Conservation (phyloP, 2,888 invertebrate species). For the Torymus texanus region DNA sequence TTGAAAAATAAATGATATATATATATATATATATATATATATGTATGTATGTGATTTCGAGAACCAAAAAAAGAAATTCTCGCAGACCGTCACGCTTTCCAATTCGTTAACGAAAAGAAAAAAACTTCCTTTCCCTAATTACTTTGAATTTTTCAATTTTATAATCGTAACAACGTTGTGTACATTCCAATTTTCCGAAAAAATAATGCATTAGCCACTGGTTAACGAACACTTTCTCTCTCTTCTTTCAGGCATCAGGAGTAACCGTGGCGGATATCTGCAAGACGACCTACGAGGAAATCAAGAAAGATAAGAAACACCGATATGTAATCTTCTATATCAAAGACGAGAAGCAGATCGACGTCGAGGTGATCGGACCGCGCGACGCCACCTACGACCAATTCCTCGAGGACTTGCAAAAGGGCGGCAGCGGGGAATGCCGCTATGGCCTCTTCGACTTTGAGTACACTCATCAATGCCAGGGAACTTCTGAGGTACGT, state of each 20-base stretch:
- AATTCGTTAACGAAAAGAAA: too few relatives aligned
- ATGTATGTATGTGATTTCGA: too few relatives aligned
- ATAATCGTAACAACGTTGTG: too few relatives aligned
- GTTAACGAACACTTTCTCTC: conserved; percentile 9
- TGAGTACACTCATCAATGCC: conserved; percentile 97
- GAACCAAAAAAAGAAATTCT: too few relatives aligned
- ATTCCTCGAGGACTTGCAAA: conserved; percentile 94
- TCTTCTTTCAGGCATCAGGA: conserved; percentile 87
- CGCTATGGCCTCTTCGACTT: conserved; percentile 99
- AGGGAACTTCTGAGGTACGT: conserved; percentile 91
- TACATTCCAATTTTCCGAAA: too few relatives aligned
- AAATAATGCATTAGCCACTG: not conserved
- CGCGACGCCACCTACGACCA: conserved; percentile 94
- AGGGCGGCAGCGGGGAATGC: conserved; percentile 94
- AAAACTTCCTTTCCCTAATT: too few relatives aligned
- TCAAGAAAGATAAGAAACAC: conserved; percentile 98
- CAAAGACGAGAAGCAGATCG: conserved; percentile 96
- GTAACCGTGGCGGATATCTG: conserved; percentile 97
- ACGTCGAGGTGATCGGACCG: conserved; percentile 93
- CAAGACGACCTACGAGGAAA: conserved; percentile 96
- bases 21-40: too few relatives aligned
- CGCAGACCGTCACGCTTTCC: too few relatives aligned
- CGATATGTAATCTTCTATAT: conserved; percentile 98
- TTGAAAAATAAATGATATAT: too few relatives aligned
- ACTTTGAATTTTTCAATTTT: too few relatives aligned